Conservation (phyloP, 2,888 invertebrate genomes). For the Aromia moschata region DNA sequence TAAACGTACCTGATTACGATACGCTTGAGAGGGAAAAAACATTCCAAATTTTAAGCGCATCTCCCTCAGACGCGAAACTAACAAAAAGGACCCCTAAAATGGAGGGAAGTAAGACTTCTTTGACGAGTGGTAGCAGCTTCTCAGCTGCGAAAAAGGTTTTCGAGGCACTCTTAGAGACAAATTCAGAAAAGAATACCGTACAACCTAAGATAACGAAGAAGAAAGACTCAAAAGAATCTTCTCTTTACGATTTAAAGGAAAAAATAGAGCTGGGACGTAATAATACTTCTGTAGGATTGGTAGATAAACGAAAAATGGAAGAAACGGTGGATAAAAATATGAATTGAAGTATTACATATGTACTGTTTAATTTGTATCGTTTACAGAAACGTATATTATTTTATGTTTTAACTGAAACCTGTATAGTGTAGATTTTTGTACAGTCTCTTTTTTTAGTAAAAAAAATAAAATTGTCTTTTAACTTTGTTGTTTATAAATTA, state of each 20-base stretch:
- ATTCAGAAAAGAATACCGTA: slow-evolving; percentile 24
- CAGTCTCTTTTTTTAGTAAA: slow-evolving; percentile 21
- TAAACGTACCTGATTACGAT: slow-evolving; percentile 35
- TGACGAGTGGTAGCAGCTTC: slow-evolving; percentile 42
- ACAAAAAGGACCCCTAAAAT: slow-evolving; percentile 4
- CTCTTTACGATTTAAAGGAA: slow-evolving; percentile 8
- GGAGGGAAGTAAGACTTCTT: neutral
- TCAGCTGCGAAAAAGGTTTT: slow-evolving; percentile 53
- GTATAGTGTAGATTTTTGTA: slow-evolving; percentile 24
- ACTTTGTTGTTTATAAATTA: neutral
- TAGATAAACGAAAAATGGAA: neutral
- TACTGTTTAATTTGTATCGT: neutral
- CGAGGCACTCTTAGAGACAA: slow-evolving; percentile 45
- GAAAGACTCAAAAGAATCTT: too few relatives aligned
- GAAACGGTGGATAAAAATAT: too few relatives aligned
- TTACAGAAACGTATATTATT: neutral
- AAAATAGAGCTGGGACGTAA: slow-evolving; percentile 14
- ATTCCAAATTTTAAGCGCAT: slow-evolving; percentile 46
- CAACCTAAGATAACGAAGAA: slow-evolving; percentile 8
- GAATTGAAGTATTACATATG: neutral
- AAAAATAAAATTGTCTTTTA: slow-evolving; percentile 6
- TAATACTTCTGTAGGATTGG: neutral
- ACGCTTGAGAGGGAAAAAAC: slow-evolving; percentile 49
- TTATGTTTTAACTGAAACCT: slow-evolving; percentile 3
- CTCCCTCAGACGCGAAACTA: slow-evolving; percentile 21